Percentiles rank a stretch among this genome's conserved stretches.
phyloP scores from a whole-genome alignment of 2,113 vertebrate genomes.

The Bos javanicus region DNA sequence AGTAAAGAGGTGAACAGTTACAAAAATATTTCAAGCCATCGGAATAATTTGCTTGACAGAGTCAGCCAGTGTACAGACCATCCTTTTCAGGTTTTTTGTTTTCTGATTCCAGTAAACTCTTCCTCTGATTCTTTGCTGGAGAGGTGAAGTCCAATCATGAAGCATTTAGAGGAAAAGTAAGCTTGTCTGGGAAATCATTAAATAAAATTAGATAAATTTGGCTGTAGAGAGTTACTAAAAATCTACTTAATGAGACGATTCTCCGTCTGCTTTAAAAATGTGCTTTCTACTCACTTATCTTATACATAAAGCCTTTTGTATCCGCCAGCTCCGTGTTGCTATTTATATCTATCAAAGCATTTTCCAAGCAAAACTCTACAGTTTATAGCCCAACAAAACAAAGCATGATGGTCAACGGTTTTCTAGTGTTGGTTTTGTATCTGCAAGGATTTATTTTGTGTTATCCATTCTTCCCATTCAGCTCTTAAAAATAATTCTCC shows the following conservation, averaged over 20 bases:
- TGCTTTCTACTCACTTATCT: constrained; percentile 18
- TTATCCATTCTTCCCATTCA: constrained; percentile 58
- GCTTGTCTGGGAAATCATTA: constrained; percentile 52
- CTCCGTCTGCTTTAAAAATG: constrained; percentile 40
- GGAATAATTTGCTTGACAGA: constrained; percentile 32
- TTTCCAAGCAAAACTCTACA: constrained; percentile 53
- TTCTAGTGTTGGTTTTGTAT: constrained; percentile 46
- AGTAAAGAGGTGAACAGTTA: constrained; percentile 23
- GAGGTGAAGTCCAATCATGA: not conserved
- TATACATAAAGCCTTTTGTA: constrained; percentile 26
- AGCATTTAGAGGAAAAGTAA: constrained; percentile 45
- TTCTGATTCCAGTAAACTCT: not conserved
- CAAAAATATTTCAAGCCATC: constrained; percentile 8
- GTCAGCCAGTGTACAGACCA: constrained; percentile 13
- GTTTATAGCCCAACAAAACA: constrained; percentile 33
- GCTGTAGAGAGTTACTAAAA: constrained; percentile 51
- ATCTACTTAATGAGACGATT: constrained; percentile 50
- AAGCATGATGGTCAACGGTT: constrained; percentile 33
- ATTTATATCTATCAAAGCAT: constrained; percentile 43
- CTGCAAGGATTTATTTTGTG: constrained; percentile 55
- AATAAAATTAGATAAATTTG: constrained; percentile 66
- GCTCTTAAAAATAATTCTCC: constrained; percentile 51
- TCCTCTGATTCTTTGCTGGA: constrained; percentile 37
- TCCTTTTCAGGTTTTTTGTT: not conserved
- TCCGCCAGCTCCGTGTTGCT: constrained; percentile 15